Evolutionary conservation across 2,113 vertebrate genomes (phyloP).

Genomic region (Pelmatolapia mariae): DNA sequence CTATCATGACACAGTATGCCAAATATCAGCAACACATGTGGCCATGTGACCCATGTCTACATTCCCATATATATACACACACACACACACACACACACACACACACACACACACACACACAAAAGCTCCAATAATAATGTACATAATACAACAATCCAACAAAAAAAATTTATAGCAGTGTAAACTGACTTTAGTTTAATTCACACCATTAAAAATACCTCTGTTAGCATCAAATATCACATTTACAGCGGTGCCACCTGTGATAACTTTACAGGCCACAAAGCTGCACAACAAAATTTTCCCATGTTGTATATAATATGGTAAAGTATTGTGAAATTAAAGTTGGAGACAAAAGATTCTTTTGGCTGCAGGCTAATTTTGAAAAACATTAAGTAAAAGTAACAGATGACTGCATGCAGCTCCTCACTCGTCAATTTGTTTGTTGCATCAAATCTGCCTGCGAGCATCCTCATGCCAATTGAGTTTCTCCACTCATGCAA

Average conservation of each 20-base stretch:
- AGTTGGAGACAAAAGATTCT: background rate
- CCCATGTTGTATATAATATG: background rate
- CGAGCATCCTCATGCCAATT: background rate
- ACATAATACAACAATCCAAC: background rate
- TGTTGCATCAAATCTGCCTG: background rate
- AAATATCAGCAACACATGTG: background rate
- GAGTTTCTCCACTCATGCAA: constrained; percentile 8
- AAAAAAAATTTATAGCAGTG: background rate
- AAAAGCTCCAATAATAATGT: background rate
- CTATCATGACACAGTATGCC: background rate
- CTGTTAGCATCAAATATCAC: background rate
- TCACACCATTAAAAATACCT: background rate
- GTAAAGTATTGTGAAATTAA: background rate
- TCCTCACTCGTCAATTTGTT: background rate
- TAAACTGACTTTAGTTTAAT: background rate
- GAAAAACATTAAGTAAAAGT: background rate
- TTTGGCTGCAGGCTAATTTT: background rate
- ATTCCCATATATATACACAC: background rate
- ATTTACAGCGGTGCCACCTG: background rate
- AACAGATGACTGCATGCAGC: background rate
- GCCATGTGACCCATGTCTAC: background rate
- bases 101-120: background rate
- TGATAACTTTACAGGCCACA: background rate
- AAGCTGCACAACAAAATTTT: background rate
- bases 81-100: background rate